These are phyloP conservation scores for Cheilosia soror DNA, from an alignment of 2,888 invertebrate genomes.

Conservation along the genomic window DNA sequence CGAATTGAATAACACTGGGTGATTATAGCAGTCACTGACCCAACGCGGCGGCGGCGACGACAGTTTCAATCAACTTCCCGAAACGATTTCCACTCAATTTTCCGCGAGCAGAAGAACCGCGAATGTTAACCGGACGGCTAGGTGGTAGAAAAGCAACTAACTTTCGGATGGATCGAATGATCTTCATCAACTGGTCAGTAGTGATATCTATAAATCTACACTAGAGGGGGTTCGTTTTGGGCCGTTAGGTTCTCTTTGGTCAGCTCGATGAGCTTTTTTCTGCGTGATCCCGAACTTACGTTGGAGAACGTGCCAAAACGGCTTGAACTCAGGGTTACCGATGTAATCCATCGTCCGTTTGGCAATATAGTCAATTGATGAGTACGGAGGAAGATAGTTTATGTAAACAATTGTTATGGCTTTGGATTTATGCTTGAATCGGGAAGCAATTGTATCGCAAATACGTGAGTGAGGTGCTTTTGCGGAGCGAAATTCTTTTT, in stretches of 20 bases:
- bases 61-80: neutral
- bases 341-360: conserved; percentile 46
- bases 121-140: conserved; percentile 32
- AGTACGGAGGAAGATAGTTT: conserved; percentile 45
- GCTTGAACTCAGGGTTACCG: conserved; percentile 13
- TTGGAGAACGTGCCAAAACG: conserved; percentile 33
- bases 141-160: conserved; percentile 59
- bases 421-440: conserved; percentile 25
- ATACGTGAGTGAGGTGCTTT: conserved; percentile 42
- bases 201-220: neutral
- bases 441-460: conserved; percentile 54
- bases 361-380: conserved; percentile 17
- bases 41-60: conserved; percentile 18
- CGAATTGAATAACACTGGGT: conserved; percentile 16
- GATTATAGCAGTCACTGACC: conserved; percentile 67
- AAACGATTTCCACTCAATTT: conserved; percentile 12
- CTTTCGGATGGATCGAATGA: conserved; percentile 42
- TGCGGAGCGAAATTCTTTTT: conserved; percentile 19
- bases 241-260: conserved; percentile 38
- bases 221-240: conserved; percentile 18
- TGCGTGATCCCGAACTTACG: conserved; percentile 26
- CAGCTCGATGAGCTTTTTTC: conserved; percentile 32
- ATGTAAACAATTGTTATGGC: conserved; percentile 66
- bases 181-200: conserved; percentile 47
- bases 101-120: neutral